A percentile compares a stretch with the other conserved stretches of the same genome.
Conservation (phyloP, 2,888 invertebrate species). For the Schizotus pectinicornis region DNA sequence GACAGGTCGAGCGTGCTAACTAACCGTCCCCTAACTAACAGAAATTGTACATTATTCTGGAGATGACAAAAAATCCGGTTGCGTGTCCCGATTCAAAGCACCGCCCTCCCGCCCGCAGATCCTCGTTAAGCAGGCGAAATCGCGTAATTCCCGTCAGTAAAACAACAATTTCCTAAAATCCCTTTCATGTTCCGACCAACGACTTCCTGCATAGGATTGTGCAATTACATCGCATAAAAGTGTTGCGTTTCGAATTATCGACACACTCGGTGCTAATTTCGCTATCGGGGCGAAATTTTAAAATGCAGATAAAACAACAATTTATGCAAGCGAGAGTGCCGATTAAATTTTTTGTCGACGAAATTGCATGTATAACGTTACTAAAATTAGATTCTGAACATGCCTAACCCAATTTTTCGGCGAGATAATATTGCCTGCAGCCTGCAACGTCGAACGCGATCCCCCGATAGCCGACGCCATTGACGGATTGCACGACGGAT, state of each 20-base stretch:
- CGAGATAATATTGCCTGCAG: slow-evolving; percentile 28
- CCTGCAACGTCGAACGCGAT: slow-evolving; percentile 1
- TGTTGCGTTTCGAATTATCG: slow-evolving; percentile 36
- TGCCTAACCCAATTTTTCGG: slow-evolving; percentile 41
- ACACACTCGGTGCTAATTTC: slow-evolving; percentile 39
- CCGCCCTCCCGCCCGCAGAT: neutral
- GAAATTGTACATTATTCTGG: too few relatives aligned
- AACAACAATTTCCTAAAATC: slow-evolving; percentile 5
- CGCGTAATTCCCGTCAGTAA: neutral
- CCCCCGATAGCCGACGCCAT: too few relatives aligned
- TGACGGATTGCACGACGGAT: too few relatives aligned
- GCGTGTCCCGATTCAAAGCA: too few relatives aligned
- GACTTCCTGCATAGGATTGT: slow-evolving; percentile 16
- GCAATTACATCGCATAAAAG: slow-evolving; percentile 32
- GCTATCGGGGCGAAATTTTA: slow-evolving; percentile 34
- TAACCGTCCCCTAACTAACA: too few relatives aligned
- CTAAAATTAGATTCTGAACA: slow-evolving; percentile 42
- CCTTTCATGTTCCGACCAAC: slow-evolving; percentile 11
- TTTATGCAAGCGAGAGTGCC: slow-evolving; percentile 37
- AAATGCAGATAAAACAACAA: slow-evolving; percentile 36
- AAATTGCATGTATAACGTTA: slow-evolving; percentile 47
- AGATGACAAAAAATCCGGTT: too few relatives aligned
- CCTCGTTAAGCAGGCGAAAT: neutral
- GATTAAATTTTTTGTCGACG: slow-evolving; percentile 40
- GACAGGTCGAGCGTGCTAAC: too few relatives aligned